These are phyloP conservation scores for Podarcis lilfordi DNA, from an alignment of 2,797 vertebrate genomes.

Conservation along the genomic window DNA sequence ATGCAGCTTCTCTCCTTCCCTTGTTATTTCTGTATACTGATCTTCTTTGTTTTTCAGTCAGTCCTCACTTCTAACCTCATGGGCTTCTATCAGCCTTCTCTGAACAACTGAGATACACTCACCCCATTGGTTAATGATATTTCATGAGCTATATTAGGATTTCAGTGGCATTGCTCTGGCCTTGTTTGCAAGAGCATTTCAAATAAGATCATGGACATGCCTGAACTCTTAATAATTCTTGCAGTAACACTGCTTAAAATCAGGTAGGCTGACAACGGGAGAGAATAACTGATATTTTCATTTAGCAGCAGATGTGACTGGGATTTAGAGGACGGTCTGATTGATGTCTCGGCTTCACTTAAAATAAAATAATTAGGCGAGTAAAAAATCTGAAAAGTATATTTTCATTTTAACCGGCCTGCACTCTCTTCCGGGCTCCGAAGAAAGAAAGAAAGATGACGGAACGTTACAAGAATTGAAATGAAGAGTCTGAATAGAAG, in stretches of 20 bases:
- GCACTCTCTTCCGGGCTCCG: conserved; percentile 53
- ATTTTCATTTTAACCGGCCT: conserved; percentile 74
- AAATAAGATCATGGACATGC: conserved; percentile 65
- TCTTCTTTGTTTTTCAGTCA: conserved; percentile 60
- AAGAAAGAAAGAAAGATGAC: conserved; percentile 32
- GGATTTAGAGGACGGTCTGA: conserved; percentile 68
- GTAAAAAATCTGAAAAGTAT: conserved; percentile 71
- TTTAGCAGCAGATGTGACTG: conserved; percentile 66
- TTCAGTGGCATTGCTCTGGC: conserved; percentile 64
- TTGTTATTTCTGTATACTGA: conserved; percentile 48
- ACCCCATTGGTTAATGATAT: conserved; percentile 55
- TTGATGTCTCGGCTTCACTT: conserved; percentile 68
- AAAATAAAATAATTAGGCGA: conserved; percentile 75
- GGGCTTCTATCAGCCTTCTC: conserved; percentile 52
- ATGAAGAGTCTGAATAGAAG: conserved; percentile 59
- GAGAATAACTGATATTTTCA: conserved; percentile 71
- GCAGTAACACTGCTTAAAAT: conserved; percentile 72
- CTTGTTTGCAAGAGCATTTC: conserved; percentile 63
- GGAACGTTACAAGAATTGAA: conserved; percentile 67
- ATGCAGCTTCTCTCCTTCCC: conserved; percentile 4
- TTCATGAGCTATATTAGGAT: conserved; percentile 62
- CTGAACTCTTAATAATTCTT: conserved; percentile 72
- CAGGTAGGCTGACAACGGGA: conserved; percentile 63
- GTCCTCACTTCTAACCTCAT: conserved; percentile 41
- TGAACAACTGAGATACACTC: conserved; percentile 16